Evolutionary conservation across 2,797 vertebrate genomes (phyloP).

Genomic region (Zalophus californianus): DNA sequence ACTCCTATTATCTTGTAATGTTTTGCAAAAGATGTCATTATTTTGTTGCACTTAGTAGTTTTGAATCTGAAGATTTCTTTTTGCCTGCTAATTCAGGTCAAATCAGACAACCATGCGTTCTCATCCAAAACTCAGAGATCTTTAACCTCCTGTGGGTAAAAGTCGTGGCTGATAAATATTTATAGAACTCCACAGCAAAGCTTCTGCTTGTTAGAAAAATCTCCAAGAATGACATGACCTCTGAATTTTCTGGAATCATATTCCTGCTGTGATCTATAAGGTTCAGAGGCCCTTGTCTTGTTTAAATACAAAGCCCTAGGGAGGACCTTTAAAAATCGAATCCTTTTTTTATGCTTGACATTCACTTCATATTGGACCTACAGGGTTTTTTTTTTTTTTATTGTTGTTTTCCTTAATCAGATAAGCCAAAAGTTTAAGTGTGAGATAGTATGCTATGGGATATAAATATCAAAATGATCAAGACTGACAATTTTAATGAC

Average conservation of each 20-base stretch:
- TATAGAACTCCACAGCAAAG: conserved; percentile 79
- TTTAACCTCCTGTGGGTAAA: conserved; percentile 81
- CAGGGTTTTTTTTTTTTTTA: background rate
- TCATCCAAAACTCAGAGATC: conserved; percentile 77
- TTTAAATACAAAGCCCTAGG: background rate
- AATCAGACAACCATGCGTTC: conserved; percentile 76
- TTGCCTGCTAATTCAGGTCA: conserved; percentile 73
- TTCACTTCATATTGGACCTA: conserved; percentile 33
- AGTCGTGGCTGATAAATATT: conserved; percentile 83
- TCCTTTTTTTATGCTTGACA: conserved; percentile 65
- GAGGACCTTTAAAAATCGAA: conserved; percentile 70
- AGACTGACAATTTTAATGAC: background rate
- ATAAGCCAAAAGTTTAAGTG: conserved; percentile 13
- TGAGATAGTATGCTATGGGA: background rate
- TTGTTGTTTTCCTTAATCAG: background rate
- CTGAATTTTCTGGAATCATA: conserved; percentile 69
- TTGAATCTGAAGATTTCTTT: conserved; percentile 69
- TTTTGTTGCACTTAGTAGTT: conserved; percentile 47
- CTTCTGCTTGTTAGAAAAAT: conserved; percentile 80
- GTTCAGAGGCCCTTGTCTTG: conserved; percentile 67
- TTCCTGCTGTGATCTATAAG: conserved; percentile 67
- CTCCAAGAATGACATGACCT: conserved; percentile 78
- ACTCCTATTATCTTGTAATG: background rate
- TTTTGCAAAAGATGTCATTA: conserved; percentile 54
- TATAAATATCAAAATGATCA: conserved; percentile 5